Conservation (phyloP, 1,140 invertebrate genomes). For the Eupristina koningsbergeri region DNA sequence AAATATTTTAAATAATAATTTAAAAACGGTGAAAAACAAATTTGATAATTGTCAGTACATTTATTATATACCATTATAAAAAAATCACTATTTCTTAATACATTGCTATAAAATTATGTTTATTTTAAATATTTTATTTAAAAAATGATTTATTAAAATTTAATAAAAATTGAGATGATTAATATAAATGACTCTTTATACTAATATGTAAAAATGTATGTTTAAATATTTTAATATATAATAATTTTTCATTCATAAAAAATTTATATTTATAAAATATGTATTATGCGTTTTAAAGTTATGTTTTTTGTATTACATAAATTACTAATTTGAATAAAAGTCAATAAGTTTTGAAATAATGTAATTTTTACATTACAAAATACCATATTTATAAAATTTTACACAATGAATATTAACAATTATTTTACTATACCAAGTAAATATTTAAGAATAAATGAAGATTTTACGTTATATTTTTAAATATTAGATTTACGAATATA, state of each 20-base stretch:
- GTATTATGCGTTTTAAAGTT: not conserved
- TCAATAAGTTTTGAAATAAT: not conserved
- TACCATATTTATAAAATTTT: not conserved
- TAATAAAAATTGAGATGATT: not conserved
- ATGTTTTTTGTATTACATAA: not conserved
- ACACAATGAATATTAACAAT: constrained; percentile 1
- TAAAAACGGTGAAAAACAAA: not conserved
- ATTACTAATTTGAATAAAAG: not conserved
- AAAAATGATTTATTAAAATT: not conserved
- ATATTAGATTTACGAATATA: not conserved
- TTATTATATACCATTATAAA: constrained; percentile 38
- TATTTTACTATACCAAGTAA: not conserved
- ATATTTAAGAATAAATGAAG: not conserved
- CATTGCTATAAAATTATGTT: constrained; percentile 34
- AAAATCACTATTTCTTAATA: constrained; percentile 7
- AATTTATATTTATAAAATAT: not conserved
- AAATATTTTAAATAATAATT: not conserved
- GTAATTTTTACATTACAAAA: constrained; percentile 25
- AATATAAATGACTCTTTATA: not conserved
- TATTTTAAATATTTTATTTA: not conserved
- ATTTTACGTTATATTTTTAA: not conserved
- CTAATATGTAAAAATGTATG: not conserved
- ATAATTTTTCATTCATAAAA: not conserved
- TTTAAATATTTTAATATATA: not conserved
- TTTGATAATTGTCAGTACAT: not conserved